Percentiles rank a stretch among this genome's conserved stretches.
These are phyloP conservation scores for Tetraneura akinire DNA, from an alignment of 1,140 invertebrate genomes.

Conservation along the genomic window DNA sequence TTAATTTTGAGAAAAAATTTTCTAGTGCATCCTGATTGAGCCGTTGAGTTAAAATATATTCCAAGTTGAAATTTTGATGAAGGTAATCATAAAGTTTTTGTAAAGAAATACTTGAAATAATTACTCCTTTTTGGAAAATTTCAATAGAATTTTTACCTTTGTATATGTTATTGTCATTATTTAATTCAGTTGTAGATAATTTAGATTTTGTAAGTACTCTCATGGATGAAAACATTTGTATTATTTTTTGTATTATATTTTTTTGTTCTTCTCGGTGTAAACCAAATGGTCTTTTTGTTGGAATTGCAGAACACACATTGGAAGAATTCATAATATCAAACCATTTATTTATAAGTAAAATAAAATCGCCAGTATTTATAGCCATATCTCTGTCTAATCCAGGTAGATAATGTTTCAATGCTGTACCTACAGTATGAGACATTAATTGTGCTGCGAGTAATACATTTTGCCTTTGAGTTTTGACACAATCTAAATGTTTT, in stretches of 20 bases:
- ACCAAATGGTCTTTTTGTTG: background rate
- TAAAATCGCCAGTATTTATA: background rate
- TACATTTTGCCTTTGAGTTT: background rate
- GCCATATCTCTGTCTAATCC: background rate
- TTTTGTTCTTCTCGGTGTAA: background rate
- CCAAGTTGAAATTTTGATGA: conserved; percentile 55
- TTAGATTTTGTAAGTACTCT: background rate
- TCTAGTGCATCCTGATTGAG: background rate
- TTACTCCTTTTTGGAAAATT: background rate
- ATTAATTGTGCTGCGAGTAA: background rate
- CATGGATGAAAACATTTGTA: background rate
- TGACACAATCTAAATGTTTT: background rate
- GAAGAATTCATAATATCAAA: background rate
- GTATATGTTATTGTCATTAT: background rate
- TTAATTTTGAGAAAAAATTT: background rate
- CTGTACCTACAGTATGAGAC: background rate
- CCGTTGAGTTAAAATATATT: background rate
- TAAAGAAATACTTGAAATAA: background rate
- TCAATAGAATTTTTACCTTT: background rate
- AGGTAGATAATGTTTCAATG: background rate
- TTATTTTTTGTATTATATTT: background rate
- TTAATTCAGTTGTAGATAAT: background rate
- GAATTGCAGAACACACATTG: background rate
- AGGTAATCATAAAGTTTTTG: conserved; percentile 46
- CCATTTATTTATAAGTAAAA: background rate